phyloP scores from a whole-genome alignment of 1,140 invertebrate genomes.

The Hylaeus anthracinus region DNA sequence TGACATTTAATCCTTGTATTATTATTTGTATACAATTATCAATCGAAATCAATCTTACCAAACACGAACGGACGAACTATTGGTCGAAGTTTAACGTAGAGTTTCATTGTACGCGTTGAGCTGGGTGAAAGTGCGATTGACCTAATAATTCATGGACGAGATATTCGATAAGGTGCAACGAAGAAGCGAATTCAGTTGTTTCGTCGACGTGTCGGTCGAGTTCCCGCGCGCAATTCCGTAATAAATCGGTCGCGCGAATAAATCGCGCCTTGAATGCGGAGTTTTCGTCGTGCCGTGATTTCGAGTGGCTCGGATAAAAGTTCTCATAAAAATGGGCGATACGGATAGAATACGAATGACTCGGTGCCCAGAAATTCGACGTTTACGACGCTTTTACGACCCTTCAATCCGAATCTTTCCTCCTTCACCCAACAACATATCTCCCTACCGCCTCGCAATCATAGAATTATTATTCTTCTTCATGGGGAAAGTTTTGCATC shows the following conservation, averaged over 20 bases:
- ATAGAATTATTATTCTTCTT: slow-evolving; percentile 10
- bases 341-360: slow-evolving; percentile 18
- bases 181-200: not conserved
- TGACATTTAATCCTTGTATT: too few relatives aligned
- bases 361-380: not conserved
- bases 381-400: slow-evolving; percentile 17
- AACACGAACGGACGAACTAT: too few relatives aligned
- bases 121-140: too few relatives aligned
- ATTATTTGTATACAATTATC: too few relatives aligned
- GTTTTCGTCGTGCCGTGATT: not conserved
- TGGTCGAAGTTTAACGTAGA: too few relatives aligned
- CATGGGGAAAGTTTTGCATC: not conserved
- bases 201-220: not conserved
- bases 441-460: not conserved
- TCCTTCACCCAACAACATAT: not conserved
- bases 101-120: too few relatives aligned
- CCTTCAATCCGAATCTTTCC: not conserved
- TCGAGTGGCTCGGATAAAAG: not conserved
- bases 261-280: not conserved
- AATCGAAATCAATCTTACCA: too few relatives aligned
- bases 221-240: not conserved
- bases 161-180: not conserved
- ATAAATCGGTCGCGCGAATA: not conserved
- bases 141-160: too few relatives aligned
- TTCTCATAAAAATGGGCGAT: not conserved